Evolutionary conservation across 2,888 invertebrate species (phyloP).

Genomic region (Hoplodrina ambigua): DNA sequence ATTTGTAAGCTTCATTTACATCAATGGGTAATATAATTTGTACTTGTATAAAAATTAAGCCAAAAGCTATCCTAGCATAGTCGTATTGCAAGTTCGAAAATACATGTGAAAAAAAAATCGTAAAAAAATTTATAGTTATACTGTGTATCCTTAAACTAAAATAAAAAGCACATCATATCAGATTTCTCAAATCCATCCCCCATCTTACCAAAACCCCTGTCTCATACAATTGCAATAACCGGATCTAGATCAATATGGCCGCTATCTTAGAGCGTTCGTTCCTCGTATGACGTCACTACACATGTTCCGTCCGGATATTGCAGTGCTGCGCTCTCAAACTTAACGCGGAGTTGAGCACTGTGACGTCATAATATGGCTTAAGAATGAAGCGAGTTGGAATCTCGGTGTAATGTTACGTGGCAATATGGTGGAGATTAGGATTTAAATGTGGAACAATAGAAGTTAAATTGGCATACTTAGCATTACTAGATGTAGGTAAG

Average conservation of each 20-base stretch:
- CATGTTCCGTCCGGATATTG: conserved; percentile 54
- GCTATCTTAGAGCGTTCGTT: conserved; percentile 13
- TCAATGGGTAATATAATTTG: too few relatives aligned
- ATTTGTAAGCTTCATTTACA: too few relatives aligned
- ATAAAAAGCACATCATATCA: neutral
- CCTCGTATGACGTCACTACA: conserved; percentile 32
- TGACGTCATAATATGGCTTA: conserved; percentile 43
- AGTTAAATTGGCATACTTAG: neutral
- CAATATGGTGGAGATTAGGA: conserved; percentile 10
- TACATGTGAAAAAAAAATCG: too few relatives aligned
- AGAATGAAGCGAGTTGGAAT: conserved; percentile 26
- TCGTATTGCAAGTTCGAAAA: too few relatives aligned
- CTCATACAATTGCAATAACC: conserved; percentile 44
- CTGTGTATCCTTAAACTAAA: neutral
- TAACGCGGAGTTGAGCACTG: conserved; percentile 39
- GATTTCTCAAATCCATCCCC: neutral
- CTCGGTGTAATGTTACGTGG: conserved; percentile 1
- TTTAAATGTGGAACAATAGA: conserved; percentile 7
- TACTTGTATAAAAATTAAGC: too few relatives aligned
- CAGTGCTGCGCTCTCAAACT: conserved; percentile 51
- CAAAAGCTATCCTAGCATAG: too few relatives aligned
- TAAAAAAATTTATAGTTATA: too few relatives aligned
- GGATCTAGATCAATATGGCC: conserved; percentile 48
- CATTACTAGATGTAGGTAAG: too few relatives aligned
- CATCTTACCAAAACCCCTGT: conserved; percentile 6